phyloP scores from a whole-genome alignment of 2,888 invertebrate genomes.

The Leptothorax acervorum region DNA sequence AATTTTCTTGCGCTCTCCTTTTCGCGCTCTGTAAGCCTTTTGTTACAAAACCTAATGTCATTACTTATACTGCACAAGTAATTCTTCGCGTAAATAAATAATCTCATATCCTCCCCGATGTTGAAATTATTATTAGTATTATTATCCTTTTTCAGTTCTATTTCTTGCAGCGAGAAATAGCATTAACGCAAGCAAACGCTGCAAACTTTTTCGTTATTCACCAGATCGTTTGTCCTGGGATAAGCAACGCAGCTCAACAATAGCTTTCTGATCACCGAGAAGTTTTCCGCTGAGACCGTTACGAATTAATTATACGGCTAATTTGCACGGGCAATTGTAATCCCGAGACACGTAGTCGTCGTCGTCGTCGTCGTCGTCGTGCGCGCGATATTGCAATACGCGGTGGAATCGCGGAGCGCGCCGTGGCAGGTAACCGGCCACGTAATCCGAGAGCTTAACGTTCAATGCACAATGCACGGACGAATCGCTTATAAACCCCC shows the following conservation, averaged over 20 bases:
- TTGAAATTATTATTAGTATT: not conserved
- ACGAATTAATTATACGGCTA: slow-evolving; percentile 36
- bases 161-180: not conserved
- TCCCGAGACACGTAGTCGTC: not conserved
- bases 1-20: not conserved
- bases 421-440: slow-evolving; percentile 1
- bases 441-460: slow-evolving; percentile 54
- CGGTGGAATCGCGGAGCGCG: not conserved
- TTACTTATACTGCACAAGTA: not conserved
- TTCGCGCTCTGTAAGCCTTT: too few relatives aligned
- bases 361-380: not conserved
- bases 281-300: not conserved
- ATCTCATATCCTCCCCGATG: not conserved
- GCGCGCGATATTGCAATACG: slow-evolving; percentile 26
- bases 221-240: not conserved
- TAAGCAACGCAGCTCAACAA: not conserved
- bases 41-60: not conserved
- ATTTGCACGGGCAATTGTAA: slow-evolving; percentile 15
- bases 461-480: slow-evolving; percentile 45
- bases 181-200: not conserved
- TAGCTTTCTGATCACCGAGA: not conserved
- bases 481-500: slow-evolving; percentile 53
- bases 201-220: not conserved
- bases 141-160: not conserved
- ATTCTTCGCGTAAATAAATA: not conserved